phyloP scores from a whole-genome alignment of 2,797 vertebrate genomes.

The Argentina silus region DNA sequence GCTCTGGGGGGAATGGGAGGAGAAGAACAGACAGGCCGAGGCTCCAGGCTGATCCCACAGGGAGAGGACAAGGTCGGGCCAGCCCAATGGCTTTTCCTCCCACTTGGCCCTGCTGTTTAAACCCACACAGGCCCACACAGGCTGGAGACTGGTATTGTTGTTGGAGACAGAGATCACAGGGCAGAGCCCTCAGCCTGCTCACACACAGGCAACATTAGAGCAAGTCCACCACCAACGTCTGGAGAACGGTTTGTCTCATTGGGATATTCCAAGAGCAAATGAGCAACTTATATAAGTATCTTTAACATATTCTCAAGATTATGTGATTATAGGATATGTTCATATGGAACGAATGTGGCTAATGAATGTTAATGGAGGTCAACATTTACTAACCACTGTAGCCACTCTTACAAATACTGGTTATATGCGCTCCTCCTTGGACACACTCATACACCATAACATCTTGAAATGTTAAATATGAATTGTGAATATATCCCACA shows the following conservation, averaged over 20 bases:
- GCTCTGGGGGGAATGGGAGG: constrained; percentile 45
- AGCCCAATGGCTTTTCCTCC: constrained; percentile 37
- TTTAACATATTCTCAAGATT: too few species aligned
- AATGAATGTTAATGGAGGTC: too few species aligned
- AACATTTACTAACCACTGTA: too few species aligned
- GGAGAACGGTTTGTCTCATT: background rate
- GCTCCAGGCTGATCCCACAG: constrained; percentile 52
- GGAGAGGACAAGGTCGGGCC: constrained; percentile 68
- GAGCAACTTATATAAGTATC: background rate
- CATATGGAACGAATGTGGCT: too few species aligned
- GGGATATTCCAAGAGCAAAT: background rate
- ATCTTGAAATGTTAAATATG: background rate
- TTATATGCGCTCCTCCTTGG: background rate
- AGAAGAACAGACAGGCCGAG: constrained; percentile 39
- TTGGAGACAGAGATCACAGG: background rate
- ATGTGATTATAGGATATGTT: too few species aligned
- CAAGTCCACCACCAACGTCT: background rate
- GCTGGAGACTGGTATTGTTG: background rate
- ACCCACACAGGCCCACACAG: constrained; percentile 7
- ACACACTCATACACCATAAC: background rate
- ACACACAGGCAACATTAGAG: background rate
- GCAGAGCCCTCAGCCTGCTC: background rate
- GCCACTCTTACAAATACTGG: too few species aligned
- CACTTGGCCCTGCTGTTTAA: constrained; percentile 17
- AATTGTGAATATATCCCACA: background rate